Base-by-base conservation (phyloP, 2,113 vertebrate genomes). In the Stictonetta naevosa region DNA sequence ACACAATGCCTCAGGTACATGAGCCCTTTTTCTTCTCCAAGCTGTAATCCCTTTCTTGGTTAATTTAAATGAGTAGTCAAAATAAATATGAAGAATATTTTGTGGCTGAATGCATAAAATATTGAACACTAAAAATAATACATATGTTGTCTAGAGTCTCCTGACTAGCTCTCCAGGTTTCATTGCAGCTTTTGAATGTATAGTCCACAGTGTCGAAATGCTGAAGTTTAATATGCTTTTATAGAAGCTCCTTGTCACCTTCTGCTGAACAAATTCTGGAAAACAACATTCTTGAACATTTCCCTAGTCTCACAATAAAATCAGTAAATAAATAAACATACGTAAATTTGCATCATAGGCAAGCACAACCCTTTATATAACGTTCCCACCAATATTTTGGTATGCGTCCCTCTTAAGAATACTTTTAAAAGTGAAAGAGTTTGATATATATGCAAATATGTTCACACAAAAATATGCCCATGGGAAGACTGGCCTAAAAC, bases 381-480 rank as follows among this genome's bases (percentile, higher is more conserved):
- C 20, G 53, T 94, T 95, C 83, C n/a, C 59, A 71, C 12, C 15
- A 50, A 69, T 72, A 80, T 77, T 91, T 69, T 80, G 19, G 16
- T 59, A 59, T 18, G 40, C 11, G 44, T 77, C 22, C 16, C 11
- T 83, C 33, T 20, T 22, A 68, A 83, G n/a, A 92, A 82, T 33
- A 59, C 34, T 53, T 63, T 50, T 20, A 81, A 28, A 93, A 79
- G 5, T 63, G 38, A 93, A 74, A 66, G 59, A 60, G 42, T 79
- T 86, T 31, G 48, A 72, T 36, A 75, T 78, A 71, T 17, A 90
- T 93, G 86, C 86, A 94, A 86, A 94, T 72, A 62, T 0, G 15
- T 42, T 82, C 64, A 66, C 34, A 53, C 5, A 93, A 92, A 90
- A 94, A 88, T 66, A 91, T 90, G 29, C 78, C 66, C 77, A 88